Evolutionary conservation across 2,888 invertebrate species (phyloP), one percentile per base, ranked within the genome.

Genomic region (Hirtodrosophila alboralis): DNA sequence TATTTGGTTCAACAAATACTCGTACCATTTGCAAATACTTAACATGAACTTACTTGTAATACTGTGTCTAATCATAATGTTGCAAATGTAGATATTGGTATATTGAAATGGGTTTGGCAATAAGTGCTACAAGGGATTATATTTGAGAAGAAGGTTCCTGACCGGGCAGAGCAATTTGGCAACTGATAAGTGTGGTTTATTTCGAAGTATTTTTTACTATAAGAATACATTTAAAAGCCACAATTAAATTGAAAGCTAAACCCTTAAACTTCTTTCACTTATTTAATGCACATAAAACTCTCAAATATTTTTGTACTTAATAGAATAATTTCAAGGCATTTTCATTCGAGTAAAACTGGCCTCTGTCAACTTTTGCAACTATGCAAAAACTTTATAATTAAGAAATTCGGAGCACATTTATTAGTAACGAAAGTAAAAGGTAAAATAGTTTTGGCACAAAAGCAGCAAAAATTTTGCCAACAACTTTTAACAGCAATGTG

Each of bases 11-110:
- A 43, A 26, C 31, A 51, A 1, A 51, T n/a, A n/a, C n/a, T n/a
- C n/a, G n/a, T 1, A 51, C 34, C 36, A 54, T 54, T 49, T 27
- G n/a, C 33, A 26, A 43, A 14, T 38, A 41, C 36, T 36, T 13
- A 60, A 45, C 44, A 53, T 7, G 16, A 21, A 43, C 16, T 37
- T 23, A 14, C 37, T 27, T 47, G 47, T 38, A 14, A 23, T 7
- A 13, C 23, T 18, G 31, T 26, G 8, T n/a, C 3, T n/a, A 18
- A 30, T 23, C n/a, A 37, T 23, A 6, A 34, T 9, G 10, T 16
- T 9, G 10, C 27, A 28, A 16, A 10, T 10, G 12, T 23, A 12
- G 13, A 21, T n/a, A n/a, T 28, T 18, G 0, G 2, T 16, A 4
- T 6, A 23, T 5, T 4, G 0, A 5, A n/a, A 9, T 5, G 23